phyloP scores from a whole-genome alignment of 1,140 invertebrate species.

The Vollenhovia emeryi region DNA sequence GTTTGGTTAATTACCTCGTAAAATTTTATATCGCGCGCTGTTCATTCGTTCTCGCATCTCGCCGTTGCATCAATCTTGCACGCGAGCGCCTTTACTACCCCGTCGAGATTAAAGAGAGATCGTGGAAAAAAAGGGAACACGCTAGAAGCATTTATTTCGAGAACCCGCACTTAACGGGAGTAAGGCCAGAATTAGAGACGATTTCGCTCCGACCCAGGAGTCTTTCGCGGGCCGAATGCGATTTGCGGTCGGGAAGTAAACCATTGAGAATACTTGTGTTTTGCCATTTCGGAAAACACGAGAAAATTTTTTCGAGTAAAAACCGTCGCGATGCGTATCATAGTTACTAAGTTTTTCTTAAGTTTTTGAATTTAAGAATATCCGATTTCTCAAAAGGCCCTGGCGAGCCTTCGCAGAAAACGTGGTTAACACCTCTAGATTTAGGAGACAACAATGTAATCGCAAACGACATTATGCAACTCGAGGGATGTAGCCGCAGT shows the following conservation, averaged over 20 bases:
- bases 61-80: neutral
- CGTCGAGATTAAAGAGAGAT: slow-evolving; percentile 57
- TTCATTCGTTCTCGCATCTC: neutral
- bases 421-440: slow-evolving; percentile 26
- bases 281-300: neutral
- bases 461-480: slow-evolving; percentile 34
- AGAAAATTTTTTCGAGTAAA: neutral
- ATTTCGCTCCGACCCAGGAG: slow-evolving; percentile 59
- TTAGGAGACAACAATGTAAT: slow-evolving; percentile 41
- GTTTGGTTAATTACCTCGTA: neutral
- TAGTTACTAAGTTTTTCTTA: neutral
- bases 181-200: slow-evolving; percentile 62
- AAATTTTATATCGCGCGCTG: slow-evolving; percentile 14
- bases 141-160: slow-evolving; percentile 67
- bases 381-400: neutral
- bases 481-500: slow-evolving; percentile 1
- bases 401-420: neutral
- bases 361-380: neutral
- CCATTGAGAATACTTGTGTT: neutral
- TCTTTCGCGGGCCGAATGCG: slow-evolving; percentile 32
- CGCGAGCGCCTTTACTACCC: slow-evolving; percentile 4
- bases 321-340: neutral
- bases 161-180: slow-evolving; percentile 63
- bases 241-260: slow-evolving; percentile 26
- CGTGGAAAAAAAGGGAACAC: slow-evolving; percentile 54